Base-by-base conservation (phyloP, 2,888 invertebrate genomes). In the Caenorhabditis virilis region DNA sequence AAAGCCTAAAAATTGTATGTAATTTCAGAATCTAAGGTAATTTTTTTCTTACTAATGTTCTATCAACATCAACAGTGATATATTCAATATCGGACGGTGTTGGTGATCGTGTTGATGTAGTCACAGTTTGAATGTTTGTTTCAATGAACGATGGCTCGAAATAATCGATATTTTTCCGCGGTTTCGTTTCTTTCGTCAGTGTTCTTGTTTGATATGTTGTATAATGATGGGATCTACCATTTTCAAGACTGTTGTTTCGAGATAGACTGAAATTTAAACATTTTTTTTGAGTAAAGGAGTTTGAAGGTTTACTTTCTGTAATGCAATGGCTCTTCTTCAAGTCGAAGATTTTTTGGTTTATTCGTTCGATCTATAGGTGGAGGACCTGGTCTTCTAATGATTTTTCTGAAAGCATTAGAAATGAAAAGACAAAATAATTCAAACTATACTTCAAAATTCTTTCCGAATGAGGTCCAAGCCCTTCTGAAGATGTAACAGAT, bases 41-140 rank as follows among this genome's bases (percentile, higher is more conserved):
- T 42, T 42, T 42, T 42, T 11, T 18, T 11, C 45, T 18, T 2
- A 53, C 53, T 39, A 65, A 41, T 16, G 65, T 65, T 25, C 65
- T 3, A 39, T 65, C 65, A 11, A 65, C 60, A 41, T 65, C 65
- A 26, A 65, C 65, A 9, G 56, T 23, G 13, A 65, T 65, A 38
- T 65, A 65, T 30, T 65, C 65, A 23, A 65, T 53, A 46, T 65
- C 65, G 2, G 60, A 60, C 1, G 60, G 60, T 13, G 65, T 60
- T 23, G 65, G 65, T 18, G 58, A 58, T 27, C 60, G 43, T 2
- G 65, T 65, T 11, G 51, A 50, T 6, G 49, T 35, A 13, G 46
- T 35, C 20, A 50, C 47, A 9, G 51, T 9, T 7, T 58, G 43
- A n/a, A n/a, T n/a, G n/a, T n/a, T n/a, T n/a, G n/a, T n/a, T 26